Evolutionary conservation across 2,888 invertebrate genomes (phyloP).

Genomic region (Listrodromus nycthemerus): DNA sequence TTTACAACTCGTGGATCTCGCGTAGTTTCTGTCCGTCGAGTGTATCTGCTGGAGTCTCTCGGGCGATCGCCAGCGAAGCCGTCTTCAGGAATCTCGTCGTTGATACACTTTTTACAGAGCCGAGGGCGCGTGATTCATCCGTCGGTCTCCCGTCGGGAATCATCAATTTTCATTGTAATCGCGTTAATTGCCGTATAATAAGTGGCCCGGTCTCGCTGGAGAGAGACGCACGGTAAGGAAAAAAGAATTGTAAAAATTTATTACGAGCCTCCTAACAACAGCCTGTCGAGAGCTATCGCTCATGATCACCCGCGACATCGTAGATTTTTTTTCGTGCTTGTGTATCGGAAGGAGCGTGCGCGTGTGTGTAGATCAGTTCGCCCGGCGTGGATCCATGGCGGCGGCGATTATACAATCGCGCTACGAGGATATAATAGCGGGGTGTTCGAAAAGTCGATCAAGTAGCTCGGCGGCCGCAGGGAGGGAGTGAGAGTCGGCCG

Average conservation of each 20-base stretch:
- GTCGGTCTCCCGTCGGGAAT: constrained; percentile 22
- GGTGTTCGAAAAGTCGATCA: constrained; percentile 77
- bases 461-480: constrained; percentile 58
- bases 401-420: constrained; percentile 78
- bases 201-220: not conserved
- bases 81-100: constrained; percentile 5
- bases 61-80: not conserved
- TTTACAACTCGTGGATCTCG: constrained; percentile 7
- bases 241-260: constrained; percentile 35
- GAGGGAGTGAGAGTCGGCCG: constrained; percentile 51
- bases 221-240: constrained; percentile 15
- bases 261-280: constrained; percentile 55
- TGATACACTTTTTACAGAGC: constrained; percentile 40
- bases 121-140: constrained; percentile 43
- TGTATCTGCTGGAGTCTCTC: constrained; percentile 14
- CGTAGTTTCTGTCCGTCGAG: not conserved
- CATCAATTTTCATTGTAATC: constrained; percentile 52
- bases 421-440: constrained; percentile 77
- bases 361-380: not conserved
- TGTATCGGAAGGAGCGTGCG: not conserved
- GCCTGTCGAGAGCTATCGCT: constrained; percentile 56
- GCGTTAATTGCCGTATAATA: constrained; percentile 67
- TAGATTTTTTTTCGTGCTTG: constrained; percentile 25
- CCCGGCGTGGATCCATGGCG: constrained; percentile 35
- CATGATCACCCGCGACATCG: constrained; percentile 48